phyloP scores from a whole-genome alignment of 2,888 invertebrate species.

The Apoderus coryli region DNA sequence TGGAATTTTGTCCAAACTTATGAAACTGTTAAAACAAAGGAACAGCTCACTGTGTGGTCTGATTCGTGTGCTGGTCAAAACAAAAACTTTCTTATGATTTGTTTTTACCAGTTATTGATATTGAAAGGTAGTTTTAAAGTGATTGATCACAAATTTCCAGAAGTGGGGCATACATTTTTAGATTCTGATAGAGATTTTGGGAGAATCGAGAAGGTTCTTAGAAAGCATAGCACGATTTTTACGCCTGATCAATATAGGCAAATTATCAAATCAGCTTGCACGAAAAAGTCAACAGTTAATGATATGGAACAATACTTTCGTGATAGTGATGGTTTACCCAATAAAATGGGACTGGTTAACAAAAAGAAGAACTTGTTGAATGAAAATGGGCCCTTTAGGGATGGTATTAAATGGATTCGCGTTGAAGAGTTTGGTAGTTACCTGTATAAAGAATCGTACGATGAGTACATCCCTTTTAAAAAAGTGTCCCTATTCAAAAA shows the following conservation, averaged over 20 bases:
- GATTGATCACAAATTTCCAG: slow-evolving; percentile 25
- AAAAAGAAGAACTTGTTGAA: slow-evolving; percentile 10
- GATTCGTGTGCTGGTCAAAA: slow-evolving; percentile 23
- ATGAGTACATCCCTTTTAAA: slow-evolving; percentile 9
- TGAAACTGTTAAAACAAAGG: too few species aligned
- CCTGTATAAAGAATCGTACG: slow-evolving; percentile 11
- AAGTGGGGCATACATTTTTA: slow-evolving; percentile 24
- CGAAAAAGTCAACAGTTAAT: slow-evolving; percentile 17
- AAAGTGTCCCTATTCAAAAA: too few species aligned
- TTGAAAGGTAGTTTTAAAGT: slow-evolving; percentile 20
- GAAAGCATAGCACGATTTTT: slow-evolving; percentile 21
- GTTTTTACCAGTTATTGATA: slow-evolving; percentile 19
- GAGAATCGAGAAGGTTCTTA: slow-evolving; percentile 21
- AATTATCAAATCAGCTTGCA: slow-evolving; percentile 17
- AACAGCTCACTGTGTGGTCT: slow-evolving; percentile 16
- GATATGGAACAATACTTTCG: slow-evolving; percentile 18
- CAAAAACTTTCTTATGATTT: slow-evolving; percentile 21
- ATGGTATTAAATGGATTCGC: slow-evolving; percentile 12
- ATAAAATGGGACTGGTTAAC: slow-evolving; percentile 13
- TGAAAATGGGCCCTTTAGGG: slow-evolving; percentile 9
- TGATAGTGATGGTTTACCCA: slow-evolving; percentile 13
- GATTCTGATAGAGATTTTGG: slow-evolving; percentile 26
- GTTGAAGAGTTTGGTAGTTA: slow-evolving; percentile 10
- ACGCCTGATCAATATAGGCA: slow-evolving; percentile 21
- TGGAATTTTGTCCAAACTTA: too few species aligned